A percentile compares a stretch with the other conserved stretches of the same genome.
These are phyloP conservation scores for Mormyrus lacerda DNA, from an alignment of 2,113 vertebrate genomes.

Conservation along the genomic window DNA sequence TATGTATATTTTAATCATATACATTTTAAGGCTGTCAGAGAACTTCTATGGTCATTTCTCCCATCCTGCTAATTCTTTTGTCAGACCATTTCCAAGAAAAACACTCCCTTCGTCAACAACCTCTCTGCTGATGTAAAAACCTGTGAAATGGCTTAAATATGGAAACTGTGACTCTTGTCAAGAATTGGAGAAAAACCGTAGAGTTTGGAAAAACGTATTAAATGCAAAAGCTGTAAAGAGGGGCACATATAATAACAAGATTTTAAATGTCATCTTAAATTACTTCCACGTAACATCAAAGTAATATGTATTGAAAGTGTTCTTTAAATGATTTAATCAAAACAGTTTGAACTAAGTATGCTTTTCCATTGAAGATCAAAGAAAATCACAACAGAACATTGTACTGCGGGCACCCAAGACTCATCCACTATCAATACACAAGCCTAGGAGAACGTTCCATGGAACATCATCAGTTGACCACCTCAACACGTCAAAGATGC, in stretches of 20 bases:
- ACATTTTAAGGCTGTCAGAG: neutral
- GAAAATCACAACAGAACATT: neutral
- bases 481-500: neutral
- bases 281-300: neutral
- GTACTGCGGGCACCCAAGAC: neutral
- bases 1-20: slow-evolving; percentile 1
- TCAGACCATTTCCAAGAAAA: slow-evolving; percentile 21
- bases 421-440: neutral
- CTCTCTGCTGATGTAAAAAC: slow-evolving; percentile 16
- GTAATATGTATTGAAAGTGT: neutral
- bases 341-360: neutral
- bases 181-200: slow-evolving; percentile 13
- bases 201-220: neutral
- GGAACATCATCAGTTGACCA: neutral
- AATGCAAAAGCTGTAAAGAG: neutral
- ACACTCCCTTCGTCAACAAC: slow-evolving; percentile 22
- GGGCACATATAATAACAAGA: neutral
- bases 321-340: neutral
- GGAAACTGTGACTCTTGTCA: slow-evolving; percentile 21
- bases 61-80: neutral
- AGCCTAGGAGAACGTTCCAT: neutral
- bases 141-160: slow-evolving; percentile 21
- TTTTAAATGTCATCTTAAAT: slow-evolving; percentile 11
- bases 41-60: neutral
- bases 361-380: neutral